A percentile compares a stretch with the other conserved stretches of the same genome.
Conservation (phyloP, 2,113 vertebrate species). For the Callithrix jacchus region DNA sequence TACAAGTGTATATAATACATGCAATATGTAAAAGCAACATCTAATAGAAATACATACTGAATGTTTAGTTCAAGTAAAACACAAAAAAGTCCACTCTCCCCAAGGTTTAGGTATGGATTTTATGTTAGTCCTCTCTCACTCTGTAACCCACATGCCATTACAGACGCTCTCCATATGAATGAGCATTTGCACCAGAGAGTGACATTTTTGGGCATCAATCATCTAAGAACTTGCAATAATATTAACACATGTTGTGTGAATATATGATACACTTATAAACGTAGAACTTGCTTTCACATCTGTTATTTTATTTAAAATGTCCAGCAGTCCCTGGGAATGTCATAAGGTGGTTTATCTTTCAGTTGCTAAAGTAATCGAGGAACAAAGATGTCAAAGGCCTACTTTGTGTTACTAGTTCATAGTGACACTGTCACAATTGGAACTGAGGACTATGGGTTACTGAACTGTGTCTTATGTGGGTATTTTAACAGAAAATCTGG, state of each 20-base stretch:
- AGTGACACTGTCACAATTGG: background rate
- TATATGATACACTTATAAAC: background rate
- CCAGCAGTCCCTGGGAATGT: background rate
- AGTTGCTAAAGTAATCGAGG: background rate
- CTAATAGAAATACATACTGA: background rate
- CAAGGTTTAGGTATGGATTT: background rate
- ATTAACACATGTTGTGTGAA: background rate
- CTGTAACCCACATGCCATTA: rapidly evolving
- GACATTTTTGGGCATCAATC: background rate
- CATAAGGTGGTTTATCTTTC: background rate
- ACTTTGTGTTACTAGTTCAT: background rate
- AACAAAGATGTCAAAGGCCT: background rate
- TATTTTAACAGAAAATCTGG: background rate
- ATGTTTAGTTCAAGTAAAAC: background rate
- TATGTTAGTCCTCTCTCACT: background rate
- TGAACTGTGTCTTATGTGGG: background rate
- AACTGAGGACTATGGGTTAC: background rate
- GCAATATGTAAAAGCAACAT: background rate
- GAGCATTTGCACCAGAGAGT: background rate
- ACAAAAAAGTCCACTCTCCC: background rate
- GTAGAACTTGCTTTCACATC: background rate
- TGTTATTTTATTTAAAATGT: background rate
- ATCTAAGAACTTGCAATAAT: background rate
- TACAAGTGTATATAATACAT: background rate
- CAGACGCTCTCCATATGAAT: background rate